Conservation (phyloP, 2,113 vertebrate genomes). For the Crypturellus undulatus region DNA sequence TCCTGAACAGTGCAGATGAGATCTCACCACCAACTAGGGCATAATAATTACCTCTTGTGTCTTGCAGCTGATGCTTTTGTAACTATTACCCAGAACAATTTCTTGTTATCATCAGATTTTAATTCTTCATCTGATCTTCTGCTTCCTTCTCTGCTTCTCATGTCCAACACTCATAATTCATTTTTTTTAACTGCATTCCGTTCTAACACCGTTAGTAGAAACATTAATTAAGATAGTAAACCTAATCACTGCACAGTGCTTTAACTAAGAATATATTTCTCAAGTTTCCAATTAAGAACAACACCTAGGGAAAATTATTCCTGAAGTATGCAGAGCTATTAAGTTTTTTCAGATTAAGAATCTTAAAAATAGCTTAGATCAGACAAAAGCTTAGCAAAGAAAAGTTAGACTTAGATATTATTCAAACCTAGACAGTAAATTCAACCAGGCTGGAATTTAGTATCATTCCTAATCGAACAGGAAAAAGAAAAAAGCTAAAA, state of each 20-base stretch:
- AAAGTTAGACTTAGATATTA: not conserved
- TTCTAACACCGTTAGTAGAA: not conserved
- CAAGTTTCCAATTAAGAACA: not conserved
- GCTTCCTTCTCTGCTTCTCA: not conserved
- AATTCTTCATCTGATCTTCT: not conserved
- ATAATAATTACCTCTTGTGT: constrained; percentile 69
- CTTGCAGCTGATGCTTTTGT: constrained; percentile 46
- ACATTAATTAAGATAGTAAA: not conserved
- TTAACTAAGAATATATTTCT: not conserved
- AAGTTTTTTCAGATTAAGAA: not conserved
- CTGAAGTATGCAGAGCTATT: not conserved
- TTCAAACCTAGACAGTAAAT: not conserved
- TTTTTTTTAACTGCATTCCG: not conserved
- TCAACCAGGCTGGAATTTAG: not conserved
- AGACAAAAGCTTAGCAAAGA: not conserved
- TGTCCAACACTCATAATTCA: not conserved
- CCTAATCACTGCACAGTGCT: not conserved
- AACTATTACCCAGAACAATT: constrained; percentile 4
- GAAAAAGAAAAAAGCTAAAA: not conserved
- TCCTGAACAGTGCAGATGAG: not conserved
- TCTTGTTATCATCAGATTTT: constrained; percentile 27
- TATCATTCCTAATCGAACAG: not conserved
- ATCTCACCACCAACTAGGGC: constrained; percentile 48
- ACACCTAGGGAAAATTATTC: not conserved
- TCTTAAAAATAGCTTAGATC: not conserved